Evolutionary conservation across 2,113 vertebrate genomes (phyloP), one percentile per base, ranked within the genome.

Genomic region (Crotalus tigris): DNA sequence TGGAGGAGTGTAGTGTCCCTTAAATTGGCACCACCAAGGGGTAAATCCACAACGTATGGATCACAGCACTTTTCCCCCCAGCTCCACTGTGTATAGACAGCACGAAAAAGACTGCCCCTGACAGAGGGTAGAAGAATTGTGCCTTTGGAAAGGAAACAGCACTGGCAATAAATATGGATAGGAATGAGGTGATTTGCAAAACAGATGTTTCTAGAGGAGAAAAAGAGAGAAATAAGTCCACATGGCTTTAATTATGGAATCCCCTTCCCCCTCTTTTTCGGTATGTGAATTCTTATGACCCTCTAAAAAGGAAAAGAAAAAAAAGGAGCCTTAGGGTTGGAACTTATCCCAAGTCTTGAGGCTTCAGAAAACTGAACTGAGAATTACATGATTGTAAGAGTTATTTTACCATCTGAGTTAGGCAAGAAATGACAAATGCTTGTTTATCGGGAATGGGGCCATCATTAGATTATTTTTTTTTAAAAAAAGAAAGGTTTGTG

Each of bases 101-200:
- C 89, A 54, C 69, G 44, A 19, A 90, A 58, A 58, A 58, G 46
- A 13, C 55, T 87, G 49, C 75, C 89, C 75, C 81, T 39, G n/a
- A 57, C 81, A 90, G 33, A 90, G 57, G 54, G 81, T 17, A 17
- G 23, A 46, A 64, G 5, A 93, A 54, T 4, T 0, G 0, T 0
- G 86, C 94, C 95, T 90, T 54, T 1, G 87, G 93, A 95, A 94
- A 97, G 98, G 97, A 98, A 98, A 97, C 97, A 7, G 96, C 69
- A 21, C 96, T 96, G 90, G 97, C 97, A 97, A 96, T 97, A 98
- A 98, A 97, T 49, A 85, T 19, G 87, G 97, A 33, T 95, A 96
- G 97, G 96, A 97, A 97, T 95, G 96, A 97, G 96, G 46, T 96
- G 94, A 98, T 97, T 96, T 94, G 88, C 97, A 97, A 98, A 98